Conservation (phyloP, 2,888 invertebrate species). For the Hydrotaea cyrtoneurina region DNA sequence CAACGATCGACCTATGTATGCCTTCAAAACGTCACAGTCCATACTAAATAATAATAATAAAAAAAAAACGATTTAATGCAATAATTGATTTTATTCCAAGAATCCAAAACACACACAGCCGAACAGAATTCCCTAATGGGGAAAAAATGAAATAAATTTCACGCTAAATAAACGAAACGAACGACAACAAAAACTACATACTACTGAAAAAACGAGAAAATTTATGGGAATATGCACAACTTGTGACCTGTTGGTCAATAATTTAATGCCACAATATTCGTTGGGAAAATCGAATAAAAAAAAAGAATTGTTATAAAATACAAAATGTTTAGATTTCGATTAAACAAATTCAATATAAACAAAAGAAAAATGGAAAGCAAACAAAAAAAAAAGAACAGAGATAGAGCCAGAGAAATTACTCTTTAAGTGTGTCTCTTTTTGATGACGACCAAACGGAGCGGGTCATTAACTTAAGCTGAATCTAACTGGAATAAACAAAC, state of each 20-base stretch:
- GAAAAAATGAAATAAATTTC: neutral
- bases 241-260: constrained; percentile 58
- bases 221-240: constrained; percentile 6
- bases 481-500: neutral
- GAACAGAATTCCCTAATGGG: neutral
- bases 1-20: neutral
- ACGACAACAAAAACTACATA: neutral
- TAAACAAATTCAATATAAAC: neutral
- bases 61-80: constrained; percentile 1
- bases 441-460: neutral
- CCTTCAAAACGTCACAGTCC: neutral
- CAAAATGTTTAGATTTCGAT: neutral
- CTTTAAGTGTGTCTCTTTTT: neutral
- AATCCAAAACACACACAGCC: neutral
- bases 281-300: constrained; percentile 34
- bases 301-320: neutral
- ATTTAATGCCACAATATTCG: constrained; percentile 32
- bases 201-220: neutral
- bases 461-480: too few relatives aligned
- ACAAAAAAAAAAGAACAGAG: neutral
- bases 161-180: neutral
- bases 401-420: neutral
- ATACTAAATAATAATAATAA: constrained; percentile 1
- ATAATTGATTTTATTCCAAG: constrained; percentile 1
- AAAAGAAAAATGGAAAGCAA: neutral